Base-by-base conservation (phyloP, 2,888 invertebrate genomes). In the Orchesellides sinensis region DNA sequence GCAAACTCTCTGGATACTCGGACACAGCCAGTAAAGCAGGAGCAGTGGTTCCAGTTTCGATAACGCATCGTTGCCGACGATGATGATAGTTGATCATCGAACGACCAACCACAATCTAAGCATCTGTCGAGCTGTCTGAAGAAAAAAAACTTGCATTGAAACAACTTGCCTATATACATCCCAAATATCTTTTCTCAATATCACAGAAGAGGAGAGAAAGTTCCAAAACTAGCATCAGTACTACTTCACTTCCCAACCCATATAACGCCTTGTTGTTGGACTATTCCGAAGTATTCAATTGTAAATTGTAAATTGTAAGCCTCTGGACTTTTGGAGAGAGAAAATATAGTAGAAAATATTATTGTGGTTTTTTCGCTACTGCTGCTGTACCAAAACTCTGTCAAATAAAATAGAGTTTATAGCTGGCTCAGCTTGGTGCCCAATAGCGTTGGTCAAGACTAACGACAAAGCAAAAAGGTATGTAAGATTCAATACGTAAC, bases 11-110 rank as follows among this genome's bases (percentile, higher is more conserved):
- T 25, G 83, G 83, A 8, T 72, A 66, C 47, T 83, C 83, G 27
- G 83, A 83, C 45, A 77, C 77, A 19, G 75, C 77, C 10, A 83
- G 83, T 66, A 83, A 83, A 19, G 72, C 83, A 65, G 72, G 66
- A 19, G 32, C 59, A 21, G 47, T n/a, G n/a, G n/a, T 54, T 65
- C 65, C 63, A 74, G 65, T 32, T 19, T 32, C n/a, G 25, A 40
- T 40, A 35, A 63, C 65, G 74, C 74, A 75, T 40, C 66, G 54
- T 23, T 56, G 54, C 54, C 75, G 56, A 75, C 66, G 54, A 75
- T 75, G 32, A 40, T 54, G 54, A n/a, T n/a, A n/a, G n/a, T n/a
- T n/a, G n/a, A 75, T 75, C 66, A 56, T 66, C 75, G 49, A 21
- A 63, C 63, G 19, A 63, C 63, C 40, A 63, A 32, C 40, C 17